Conservation (phyloP, 1,140 invertebrate species). For the Leptoteleia sp. region DNA sequence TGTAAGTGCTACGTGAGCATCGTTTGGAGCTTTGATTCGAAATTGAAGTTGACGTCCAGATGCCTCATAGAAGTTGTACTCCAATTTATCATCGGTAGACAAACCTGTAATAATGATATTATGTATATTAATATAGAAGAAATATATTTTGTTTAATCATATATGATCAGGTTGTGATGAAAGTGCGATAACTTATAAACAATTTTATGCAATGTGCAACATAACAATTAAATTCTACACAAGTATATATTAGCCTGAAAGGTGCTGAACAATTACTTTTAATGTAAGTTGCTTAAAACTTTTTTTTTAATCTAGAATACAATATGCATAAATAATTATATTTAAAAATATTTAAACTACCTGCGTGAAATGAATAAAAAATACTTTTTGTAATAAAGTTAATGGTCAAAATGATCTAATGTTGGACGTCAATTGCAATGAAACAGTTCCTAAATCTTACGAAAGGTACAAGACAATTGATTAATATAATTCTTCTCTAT, state of each 20-base stretch:
- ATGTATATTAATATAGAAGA: too few species aligned
- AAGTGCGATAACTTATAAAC: slow-evolving; percentile 12
- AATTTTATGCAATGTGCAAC: too few species aligned
- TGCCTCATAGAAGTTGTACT: slow-evolving; percentile 90
- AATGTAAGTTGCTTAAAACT: slow-evolving; percentile 4
- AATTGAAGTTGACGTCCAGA: slow-evolving; percentile 86
- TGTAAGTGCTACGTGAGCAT: slow-evolving; percentile 90
- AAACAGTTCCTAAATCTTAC: slow-evolving; percentile 38
- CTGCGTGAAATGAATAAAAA: not conserved
- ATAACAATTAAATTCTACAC: slow-evolving; percentile 2
- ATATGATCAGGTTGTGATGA: slow-evolving; percentile 1
- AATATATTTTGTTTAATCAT: too few species aligned
- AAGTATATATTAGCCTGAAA: slow-evolving; percentile 7
- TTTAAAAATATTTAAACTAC: not conserved
- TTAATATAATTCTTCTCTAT: slow-evolving; percentile 18
- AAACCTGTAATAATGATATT: too few species aligned
- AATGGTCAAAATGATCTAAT: not conserved
- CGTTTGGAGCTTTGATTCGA: slow-evolving; percentile 87
- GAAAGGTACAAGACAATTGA: slow-evolving; percentile 32
- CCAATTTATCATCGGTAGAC: slow-evolving; percentile 88
- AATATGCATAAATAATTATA: not conserved
- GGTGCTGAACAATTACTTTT: slow-evolving; percentile 1
- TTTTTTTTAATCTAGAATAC: slow-evolving; percentile 1
- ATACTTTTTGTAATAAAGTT: not conserved
- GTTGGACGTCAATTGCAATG: slow-evolving; percentile 19